Base-by-base conservation (phyloP, 1,140 invertebrate genomes). In the Caenorhabditis remanei region DNA sequence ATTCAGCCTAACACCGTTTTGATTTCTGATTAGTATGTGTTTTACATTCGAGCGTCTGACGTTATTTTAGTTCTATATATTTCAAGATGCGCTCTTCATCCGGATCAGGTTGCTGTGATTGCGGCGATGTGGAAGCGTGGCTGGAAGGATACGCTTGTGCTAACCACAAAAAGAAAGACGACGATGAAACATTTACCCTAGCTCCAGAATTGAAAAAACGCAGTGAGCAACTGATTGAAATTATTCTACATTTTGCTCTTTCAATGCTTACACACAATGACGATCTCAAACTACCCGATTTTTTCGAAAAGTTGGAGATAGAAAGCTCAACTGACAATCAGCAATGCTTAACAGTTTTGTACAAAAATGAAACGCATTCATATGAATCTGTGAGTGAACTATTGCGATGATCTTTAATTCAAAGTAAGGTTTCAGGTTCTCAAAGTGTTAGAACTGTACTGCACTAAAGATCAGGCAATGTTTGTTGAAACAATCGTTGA, bases 301-400 rank as follows among this genome's bases (percentile, higher is more conserved):
- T 53, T 2, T 79, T 50, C 14, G 71, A 79, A 11, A 50, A 50
- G 7, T 21, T 79, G 11, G 14, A 79, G 19, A 21, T 21, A 9
- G 85, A 88, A n/a, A 14, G 43, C 56, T 11, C 71, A 50, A 24
- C 4, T 8, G 71, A 79, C 7, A 11, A 19, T 8, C 71, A 50
- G 40, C 88, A 75, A n/a, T 92, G 84, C 83, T 90, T 93, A 61
- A 92, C 92, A 13, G 88, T 93, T 50, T 88, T 92, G 3, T 93
- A 90, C 88, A 92, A 92, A 84, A 92, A 92, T 83, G 91, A 92
- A 88, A 92, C 91, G 8, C 91, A 92, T 82, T 93, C 92, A 19
- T 92, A 93, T 85, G 91, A 92, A 24, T 89, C 87, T 24, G 91
- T 91, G 32, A 65, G 85, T 71, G n/a, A 85, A 43, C 21, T 19